Base-by-base conservation (phyloP, 2,797 vertebrate genomes). In the Martes flavigula region DNA sequence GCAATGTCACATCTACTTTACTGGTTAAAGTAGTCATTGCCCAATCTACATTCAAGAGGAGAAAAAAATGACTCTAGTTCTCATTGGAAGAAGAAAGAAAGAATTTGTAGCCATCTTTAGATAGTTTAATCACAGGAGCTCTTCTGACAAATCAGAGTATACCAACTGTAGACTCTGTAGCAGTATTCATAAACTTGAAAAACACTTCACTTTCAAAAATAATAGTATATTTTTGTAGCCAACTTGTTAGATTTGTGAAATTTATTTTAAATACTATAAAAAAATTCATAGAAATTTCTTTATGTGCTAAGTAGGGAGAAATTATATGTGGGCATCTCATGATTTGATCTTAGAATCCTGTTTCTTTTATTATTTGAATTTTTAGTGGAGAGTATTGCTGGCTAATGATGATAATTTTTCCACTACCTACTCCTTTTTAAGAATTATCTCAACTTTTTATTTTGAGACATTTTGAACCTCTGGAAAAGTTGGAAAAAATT, bases 221-320 rank as follows among this genome's bases (percentile, higher is more conserved):
- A 86, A 17, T 40, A 56, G 70, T 72, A 38, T 75, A 32, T 87
- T 68, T 46, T 89, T 94, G 20, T 8, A 81, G 30, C 18, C 54
- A 91, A 40, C 14, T 87, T 83, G 30, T 56, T 79, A 51, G 64
- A 90, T 77, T 66, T 83, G 30, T 90, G 90, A 87, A 92, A 35
- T 90, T 82, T 85, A 68, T 90, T 90, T 85, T 84, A 86, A 95
- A 81, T 82, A 72, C 20, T 40, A 1, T 94, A n/a, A 46, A 23
- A 62, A 89, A 54, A 32, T 32, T 54, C 15, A 32, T 68, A 56
- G 32, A 8, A 56, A 43, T 38, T 87, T 89, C 32, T 38, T 68
- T 48, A 84, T 60, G 38, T 58, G 14, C n/a, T 88, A 27, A 5
- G 72, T 79, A 72, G 66, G 35, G 66, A 40, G 46, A 90, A 58